Evolutionary conservation across 2,113 vertebrate genomes (phyloP).

Genomic region (Morone saxatilis): DNA sequence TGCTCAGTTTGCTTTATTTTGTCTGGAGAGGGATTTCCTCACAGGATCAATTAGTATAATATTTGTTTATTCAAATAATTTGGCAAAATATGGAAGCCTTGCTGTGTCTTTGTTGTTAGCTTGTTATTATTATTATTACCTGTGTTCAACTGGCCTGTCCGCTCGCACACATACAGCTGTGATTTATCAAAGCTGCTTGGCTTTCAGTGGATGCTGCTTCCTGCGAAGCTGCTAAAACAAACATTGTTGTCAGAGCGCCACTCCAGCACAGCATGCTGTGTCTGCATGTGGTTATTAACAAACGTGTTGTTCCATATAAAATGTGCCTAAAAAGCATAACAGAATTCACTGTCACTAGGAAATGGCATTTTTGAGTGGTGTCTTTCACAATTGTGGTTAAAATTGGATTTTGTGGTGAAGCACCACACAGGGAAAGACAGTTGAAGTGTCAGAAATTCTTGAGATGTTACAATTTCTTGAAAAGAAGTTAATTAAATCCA

Average conservation of each 20-base stretch:
- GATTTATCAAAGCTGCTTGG: conserved; percentile 4
- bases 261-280: not conserved
- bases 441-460: not conserved
- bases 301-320: not conserved
- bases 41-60: not conserved
- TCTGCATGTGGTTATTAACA: not conserved
- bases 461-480: not conserved
- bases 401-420: not conserved
- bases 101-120: conserved; percentile 16
- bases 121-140: not conserved
- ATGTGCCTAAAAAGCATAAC: not conserved
- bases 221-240: not conserved
- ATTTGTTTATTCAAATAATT: conserved; percentile 19
- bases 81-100: not conserved
- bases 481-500: not conserved
- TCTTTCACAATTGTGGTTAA: not conserved
- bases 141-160: not conserved
- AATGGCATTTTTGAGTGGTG: not conserved
- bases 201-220: not conserved
- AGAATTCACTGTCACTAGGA: not conserved
- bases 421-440: not conserved
- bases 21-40: not conserved
- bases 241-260: not conserved
- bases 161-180: not conserved
- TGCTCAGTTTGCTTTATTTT: not conserved